Evolutionary conservation across 2,888 invertebrate species (phyloP), one percentile per base, ranked within the genome.

Genomic region (Lathronympha strigana): DNA sequence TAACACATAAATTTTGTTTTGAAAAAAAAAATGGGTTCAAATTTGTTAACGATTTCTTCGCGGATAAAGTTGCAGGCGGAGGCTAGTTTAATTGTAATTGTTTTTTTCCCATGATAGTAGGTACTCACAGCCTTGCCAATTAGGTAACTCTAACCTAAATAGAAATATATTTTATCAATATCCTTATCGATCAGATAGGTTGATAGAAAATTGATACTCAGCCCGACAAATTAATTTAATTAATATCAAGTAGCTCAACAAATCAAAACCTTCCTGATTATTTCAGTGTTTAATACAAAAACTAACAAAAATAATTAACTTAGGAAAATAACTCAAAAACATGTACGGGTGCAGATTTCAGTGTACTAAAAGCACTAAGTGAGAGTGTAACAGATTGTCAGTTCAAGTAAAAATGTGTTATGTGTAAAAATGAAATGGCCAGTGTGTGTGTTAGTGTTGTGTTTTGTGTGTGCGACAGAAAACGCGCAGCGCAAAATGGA

Each of bases 401-500:
- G 3, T 28, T 11, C 15, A 54, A 55, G 55, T 23, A 19, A 43
- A 36, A 51, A 51, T 19, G 58, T 58, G 43, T 54, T 45, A 36
- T 54, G 19, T 49, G 43, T 58, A 47, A 60, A 43, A n/a, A 64
- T 64, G 64, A 64, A 60, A 60, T 60, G 64, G 58, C 53, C 19
- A 15, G 40, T 57, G 15, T 25, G 17, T 45, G 23, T 60, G 53
- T 51, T 57, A 5, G 28, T 64, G 17, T 21, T 58, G 36, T 50
- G 40, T 28, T 33, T 57, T 6, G 31, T 43, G 40, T 31, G 31
- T 43, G 43, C 23, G 31, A 21, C 23, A 3, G 50, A 43, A 23
- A 57, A 43, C 21, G 43, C 15, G 8, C 17, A 23, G n/a, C 4
- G 9, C 6, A 40, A 5, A 17, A 53, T 21, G n/a, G 21, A 40